Conservation (phyloP, 2,888 invertebrate species). For the Ormyrus thymus region DNA sequence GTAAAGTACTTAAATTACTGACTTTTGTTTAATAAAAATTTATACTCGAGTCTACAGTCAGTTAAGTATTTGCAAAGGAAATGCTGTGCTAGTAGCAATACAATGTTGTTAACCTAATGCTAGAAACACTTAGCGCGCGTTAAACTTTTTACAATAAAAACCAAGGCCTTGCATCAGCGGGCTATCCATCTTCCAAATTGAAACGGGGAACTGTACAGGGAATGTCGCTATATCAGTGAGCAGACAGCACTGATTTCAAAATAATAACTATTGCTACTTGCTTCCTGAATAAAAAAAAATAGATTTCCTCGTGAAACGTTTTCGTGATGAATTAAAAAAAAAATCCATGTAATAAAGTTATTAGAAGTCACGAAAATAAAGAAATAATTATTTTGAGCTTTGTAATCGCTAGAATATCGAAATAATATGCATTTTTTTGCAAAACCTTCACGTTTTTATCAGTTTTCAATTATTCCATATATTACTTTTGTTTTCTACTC, state of each 20-base stretch:
- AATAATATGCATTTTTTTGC: no score
- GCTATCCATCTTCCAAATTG: background rate
- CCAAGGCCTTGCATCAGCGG: background rate
- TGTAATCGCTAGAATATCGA: no score
- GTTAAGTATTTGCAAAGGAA: slow-evolving; percentile 22
- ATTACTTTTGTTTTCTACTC: no score
- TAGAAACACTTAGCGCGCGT: slow-evolving; percentile 15
- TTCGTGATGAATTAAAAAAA: no score
- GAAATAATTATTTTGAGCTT: no score
- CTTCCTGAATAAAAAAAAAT: no score
- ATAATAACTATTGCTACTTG: no score
- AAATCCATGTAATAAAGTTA: no score
- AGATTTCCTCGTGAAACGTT: no score
- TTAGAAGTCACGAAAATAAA: no score
- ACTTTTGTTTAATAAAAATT: slow-evolving; percentile 44
- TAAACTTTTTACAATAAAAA: slow-evolving; percentile 28
- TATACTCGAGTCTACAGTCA: slow-evolving; percentile 40
- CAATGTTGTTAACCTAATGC: background rate
- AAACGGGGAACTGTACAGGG: slow-evolving; percentile 21
- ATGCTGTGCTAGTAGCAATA: slow-evolving; percentile 4
- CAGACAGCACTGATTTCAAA: background rate
- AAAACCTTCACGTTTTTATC: no score
- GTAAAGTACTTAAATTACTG: slow-evolving; percentile 52
- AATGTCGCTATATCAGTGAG: slow-evolving; percentile 21
- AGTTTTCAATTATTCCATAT: no score